Evolutionary conservation across 2,797 vertebrate genomes (phyloP).

Genomic region (Odontamblyopus rebecca): DNA sequence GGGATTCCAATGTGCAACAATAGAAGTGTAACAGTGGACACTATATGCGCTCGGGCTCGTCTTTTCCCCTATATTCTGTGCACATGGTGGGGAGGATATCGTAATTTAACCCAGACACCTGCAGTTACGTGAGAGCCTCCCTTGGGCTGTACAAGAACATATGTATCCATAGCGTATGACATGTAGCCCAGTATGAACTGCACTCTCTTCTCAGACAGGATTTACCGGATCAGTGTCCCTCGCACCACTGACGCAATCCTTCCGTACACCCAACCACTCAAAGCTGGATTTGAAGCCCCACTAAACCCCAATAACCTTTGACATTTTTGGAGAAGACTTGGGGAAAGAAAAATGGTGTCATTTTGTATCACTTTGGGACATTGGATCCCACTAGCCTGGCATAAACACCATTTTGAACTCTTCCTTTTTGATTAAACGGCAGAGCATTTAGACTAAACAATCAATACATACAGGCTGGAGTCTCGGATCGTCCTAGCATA

Average conservation of each 20-base stretch:
- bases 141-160: constrained; percentile 12
- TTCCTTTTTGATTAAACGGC: constrained; percentile 68
- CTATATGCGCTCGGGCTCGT: constrained; percentile 9
- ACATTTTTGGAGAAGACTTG: constrained; percentile 38
- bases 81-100: constrained; percentile 3
- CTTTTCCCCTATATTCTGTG: constrained; percentile 12
- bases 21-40: constrained; percentile 19
- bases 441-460: constrained; percentile 68
- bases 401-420: constrained; percentile 49
- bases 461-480: constrained; percentile 66
- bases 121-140: constrained; percentile 9
- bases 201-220: constrained; percentile 72
- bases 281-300: constrained; percentile 71
- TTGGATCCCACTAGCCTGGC: constrained; percentile 40
- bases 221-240: constrained; percentile 72
- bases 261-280: constrained; percentile 65
- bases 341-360: background rate
- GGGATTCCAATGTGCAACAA: constrained; percentile 36
- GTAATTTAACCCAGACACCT: constrained; percentile 34
- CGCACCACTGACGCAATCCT: constrained; percentile 60
- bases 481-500: constrained; percentile 58
- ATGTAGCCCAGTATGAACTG: constrained; percentile 57
- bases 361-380: background rate
- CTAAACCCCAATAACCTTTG: constrained; percentile 67
- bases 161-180: constrained; percentile 41